Conservation (phyloP, 2,888 invertebrate species). For the Holacanthella duospinosa region DNA sequence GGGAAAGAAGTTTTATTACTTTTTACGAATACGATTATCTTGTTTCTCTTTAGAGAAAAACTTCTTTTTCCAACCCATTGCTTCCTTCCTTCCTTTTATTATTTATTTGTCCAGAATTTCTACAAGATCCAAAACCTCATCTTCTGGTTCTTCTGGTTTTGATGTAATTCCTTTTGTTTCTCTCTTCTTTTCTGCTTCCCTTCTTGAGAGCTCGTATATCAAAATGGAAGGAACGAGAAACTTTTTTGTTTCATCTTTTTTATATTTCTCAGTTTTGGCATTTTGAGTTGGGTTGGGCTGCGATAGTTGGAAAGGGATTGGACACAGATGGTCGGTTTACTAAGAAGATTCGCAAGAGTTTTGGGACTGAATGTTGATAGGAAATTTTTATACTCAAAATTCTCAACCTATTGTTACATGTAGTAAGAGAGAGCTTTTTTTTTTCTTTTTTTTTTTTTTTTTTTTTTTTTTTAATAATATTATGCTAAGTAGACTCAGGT, state of each 20-base stretch:
- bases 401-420: too few species aligned
- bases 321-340: too few species aligned
- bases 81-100: not conserved
- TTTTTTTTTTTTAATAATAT: slow-evolving; percentile 6
- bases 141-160: not conserved
- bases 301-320: too few species aligned
- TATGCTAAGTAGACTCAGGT: not conserved
- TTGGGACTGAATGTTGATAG: too few species aligned
- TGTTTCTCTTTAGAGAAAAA: not conserved
- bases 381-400: too few species aligned
- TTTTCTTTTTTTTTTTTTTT: too few species aligned
- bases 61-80: slow-evolving; percentile 1
- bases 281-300: too few species aligned
- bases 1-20: not conserved
- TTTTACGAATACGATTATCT: not conserved
- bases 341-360: too few species aligned
- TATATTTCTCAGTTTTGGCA: too few species aligned
- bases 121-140: not conserved
- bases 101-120: not conserved
- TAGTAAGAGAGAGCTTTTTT: too few species aligned
- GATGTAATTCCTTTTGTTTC: not conserved
- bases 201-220: too few species aligned
- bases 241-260: not conserved
- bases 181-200: not conserved
- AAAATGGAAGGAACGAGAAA: not conserved